phyloP scores from a whole-genome alignment of 2,888 invertebrate genomes.

The Acanthosepion pharaonis region DNA sequence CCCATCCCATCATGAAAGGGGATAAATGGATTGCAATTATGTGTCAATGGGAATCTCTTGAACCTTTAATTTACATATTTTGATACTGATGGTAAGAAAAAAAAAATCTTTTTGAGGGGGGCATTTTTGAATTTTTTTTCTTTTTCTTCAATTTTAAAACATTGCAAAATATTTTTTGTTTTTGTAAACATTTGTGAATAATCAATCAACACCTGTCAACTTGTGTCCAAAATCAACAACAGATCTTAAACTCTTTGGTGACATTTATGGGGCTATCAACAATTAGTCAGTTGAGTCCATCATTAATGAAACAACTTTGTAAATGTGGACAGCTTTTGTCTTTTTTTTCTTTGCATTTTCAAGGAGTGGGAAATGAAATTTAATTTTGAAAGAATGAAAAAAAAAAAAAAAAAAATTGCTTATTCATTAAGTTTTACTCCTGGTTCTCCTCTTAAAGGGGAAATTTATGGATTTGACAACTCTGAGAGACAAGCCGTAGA shows the following conservation, averaged over 20 bases:
- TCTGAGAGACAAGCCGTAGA: neutral
- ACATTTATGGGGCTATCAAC: neutral
- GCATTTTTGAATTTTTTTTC: neutral
- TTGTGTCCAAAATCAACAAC: neutral
- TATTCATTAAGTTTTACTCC: neutral
- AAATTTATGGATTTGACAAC: neutral
- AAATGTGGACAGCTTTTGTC: neutral
- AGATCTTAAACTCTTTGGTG: neutral
- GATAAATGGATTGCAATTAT: constrained; percentile 7
- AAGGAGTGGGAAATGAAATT: too few relatives aligned
- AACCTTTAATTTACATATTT: constrained; percentile 4
- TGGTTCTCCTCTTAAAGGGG: neutral
- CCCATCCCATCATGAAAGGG: neutral
- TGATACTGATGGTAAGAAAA: neutral
- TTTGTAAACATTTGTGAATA: neutral
- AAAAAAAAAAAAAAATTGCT: too few relatives aligned
- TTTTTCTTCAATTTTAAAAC: neutral
- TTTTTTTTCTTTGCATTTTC: too few relatives aligned
- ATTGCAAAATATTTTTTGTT: neutral
- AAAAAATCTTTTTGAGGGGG: neutral
- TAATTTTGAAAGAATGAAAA: too few relatives aligned
- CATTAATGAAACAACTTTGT: neutral
- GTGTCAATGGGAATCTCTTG: neutral
- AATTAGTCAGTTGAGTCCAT: neutral
- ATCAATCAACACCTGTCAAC: neutral